Base-by-base conservation (phyloP, 35 echinoderm and acorn worm species). In the Ptychodera flava region DNA sequence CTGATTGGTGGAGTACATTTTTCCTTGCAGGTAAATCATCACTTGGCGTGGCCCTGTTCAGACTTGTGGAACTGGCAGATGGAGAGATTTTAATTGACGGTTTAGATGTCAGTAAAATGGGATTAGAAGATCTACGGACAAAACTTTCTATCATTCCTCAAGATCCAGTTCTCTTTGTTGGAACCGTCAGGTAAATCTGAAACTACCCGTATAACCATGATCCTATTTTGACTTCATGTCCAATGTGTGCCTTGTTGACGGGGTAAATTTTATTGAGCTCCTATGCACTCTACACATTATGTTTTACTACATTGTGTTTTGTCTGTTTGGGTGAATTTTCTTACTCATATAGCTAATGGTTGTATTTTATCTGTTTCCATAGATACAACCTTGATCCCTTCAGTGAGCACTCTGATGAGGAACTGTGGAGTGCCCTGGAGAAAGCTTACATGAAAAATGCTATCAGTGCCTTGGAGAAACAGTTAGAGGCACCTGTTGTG, bases 331-430 rank as follows among this genome's bases (percentile, higher is more conserved):
- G n/a, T n/a, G n/a, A n/a, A n/a, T n/a, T n/a, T n/a, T n/a, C n/a
- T n/a, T n/a, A n/a, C n/a, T n/a, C n/a, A n/a, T n/a, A n/a, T n/a
- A n/a, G n/a, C n/a, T n/a, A n/a, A n/a, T n/a, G n/a, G n/a, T n/a
- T n/a, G 29, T 85, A 0, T 10, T n/a, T 84, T 77, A 0, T 53
- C 53, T 80, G 75, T 64, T 35, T 64, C 81, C 85, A 0, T 16
- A 97, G 95, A 34, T 97, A 97, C 37, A 97, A 97, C 82, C 37
- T 97, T 29, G 95, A 97, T 37, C 95, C 95, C 2, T 93, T 91
- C 84, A 64, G 89, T 28, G 86, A 93, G 33, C 89, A 91, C 75
- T 79, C 35, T 34, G 95, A 97, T 33, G 89, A 85, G 36, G 79
- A 86, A 2, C 78, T 97, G 0, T 97, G 95, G 95, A 82, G 93